phyloP scores from a whole-genome alignment of 2,113 vertebrate genomes.

The Sturnira hondurensis region DNA sequence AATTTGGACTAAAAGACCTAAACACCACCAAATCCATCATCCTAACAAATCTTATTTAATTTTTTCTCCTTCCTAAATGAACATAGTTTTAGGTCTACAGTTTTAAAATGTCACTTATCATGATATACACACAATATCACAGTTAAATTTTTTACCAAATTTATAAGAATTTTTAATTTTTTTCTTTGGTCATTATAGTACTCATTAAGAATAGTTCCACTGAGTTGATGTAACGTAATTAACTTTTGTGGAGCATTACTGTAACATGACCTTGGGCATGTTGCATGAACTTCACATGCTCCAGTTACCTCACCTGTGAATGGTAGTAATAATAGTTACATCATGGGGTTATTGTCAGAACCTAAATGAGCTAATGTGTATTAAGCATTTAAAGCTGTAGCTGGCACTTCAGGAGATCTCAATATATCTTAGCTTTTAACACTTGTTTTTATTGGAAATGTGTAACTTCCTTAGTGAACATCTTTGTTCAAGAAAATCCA shows the following conservation, averaged over 20 bases:
- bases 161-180: background rate
- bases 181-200: background rate
- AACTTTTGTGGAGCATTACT: background rate
- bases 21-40: background rate
- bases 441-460: background rate
- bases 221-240: background rate
- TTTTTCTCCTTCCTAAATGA: background rate
- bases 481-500: background rate
- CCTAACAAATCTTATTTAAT: background rate
- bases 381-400: background rate
- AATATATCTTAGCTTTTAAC: background rate
- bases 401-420: background rate
- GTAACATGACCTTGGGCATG: background rate
- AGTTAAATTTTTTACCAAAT: background rate
- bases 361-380: background rate
- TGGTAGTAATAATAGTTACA: background rate
- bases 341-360: background rate
- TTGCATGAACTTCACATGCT: background rate
- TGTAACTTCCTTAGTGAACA: background rate
- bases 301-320: background rate
- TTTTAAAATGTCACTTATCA: background rate
- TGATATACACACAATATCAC: background rate
- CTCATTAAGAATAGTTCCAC: background rate
- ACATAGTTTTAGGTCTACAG: background rate
- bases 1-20: background rate